These are phyloP conservation scores for Drosophila gunungcola DNA, from an alignment of 1,140 invertebrate species.

Conservation along the genomic window DNA sequence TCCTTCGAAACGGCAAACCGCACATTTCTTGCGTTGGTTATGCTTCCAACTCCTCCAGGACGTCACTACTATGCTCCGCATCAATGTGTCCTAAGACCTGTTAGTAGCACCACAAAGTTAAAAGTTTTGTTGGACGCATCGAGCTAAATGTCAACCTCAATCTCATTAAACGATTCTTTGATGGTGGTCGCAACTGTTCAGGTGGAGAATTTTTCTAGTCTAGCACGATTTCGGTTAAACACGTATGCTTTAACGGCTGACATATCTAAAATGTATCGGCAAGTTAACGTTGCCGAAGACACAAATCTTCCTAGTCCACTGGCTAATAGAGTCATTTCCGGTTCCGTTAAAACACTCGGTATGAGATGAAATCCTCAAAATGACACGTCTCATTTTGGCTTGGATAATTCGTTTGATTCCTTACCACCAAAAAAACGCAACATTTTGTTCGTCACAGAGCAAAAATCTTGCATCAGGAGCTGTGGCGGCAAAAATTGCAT, in stretches of 20 bases:
- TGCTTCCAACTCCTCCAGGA: not conserved
- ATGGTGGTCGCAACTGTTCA: slow-evolving; percentile 71
- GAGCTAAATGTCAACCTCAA: slow-evolving; percentile 30
- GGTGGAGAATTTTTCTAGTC: slow-evolving; percentile 26
- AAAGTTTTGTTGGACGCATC: slow-evolving; percentile 53
- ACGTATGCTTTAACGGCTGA: slow-evolving; percentile 9
- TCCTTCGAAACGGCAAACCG: slow-evolving; percentile 1
- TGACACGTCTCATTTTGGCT: not conserved
- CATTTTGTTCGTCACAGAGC: slow-evolving; percentile 1
- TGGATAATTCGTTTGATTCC: not conserved
- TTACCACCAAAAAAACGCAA: slow-evolving; percentile 4
- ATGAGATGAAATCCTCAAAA: not conserved
- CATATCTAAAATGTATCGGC: slow-evolving; percentile 20
- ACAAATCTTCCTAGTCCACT: not conserved
- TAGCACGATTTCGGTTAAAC: slow-evolving; percentile 24
- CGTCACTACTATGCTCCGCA: slow-evolving; percentile 59
- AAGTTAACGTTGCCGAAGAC: not conserved
- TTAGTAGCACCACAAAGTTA: slow-evolving; percentile 65
- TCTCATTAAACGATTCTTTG: slow-evolving; percentile 74
- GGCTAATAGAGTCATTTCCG: not conserved
- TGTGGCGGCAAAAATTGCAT: slow-evolving; percentile 4
- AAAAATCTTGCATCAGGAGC: not conserved
- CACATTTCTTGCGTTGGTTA: slow-evolving; percentile 2
- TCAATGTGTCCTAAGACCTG: slow-evolving; percentile 68
- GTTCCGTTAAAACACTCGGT: not conserved